Evolutionary conservation across 2,113 vertebrate genomes (phyloP).

Genomic region (Mesembrinibis cayennensis): DNA sequence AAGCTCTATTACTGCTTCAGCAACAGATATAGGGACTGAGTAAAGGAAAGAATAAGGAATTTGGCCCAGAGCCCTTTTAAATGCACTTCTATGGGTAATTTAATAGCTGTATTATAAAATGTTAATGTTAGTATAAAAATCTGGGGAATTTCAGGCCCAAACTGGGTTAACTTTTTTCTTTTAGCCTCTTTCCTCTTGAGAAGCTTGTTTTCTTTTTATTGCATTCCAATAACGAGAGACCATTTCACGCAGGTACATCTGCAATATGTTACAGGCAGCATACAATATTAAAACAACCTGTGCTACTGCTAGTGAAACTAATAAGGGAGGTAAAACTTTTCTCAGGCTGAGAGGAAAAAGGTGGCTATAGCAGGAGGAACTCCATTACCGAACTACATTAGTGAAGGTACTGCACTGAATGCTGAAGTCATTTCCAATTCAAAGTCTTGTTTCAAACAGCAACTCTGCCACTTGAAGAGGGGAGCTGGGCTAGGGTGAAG

Average conservation of each 20-base stretch:
- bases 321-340: constrained; percentile 37
- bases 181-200: constrained; percentile 19
- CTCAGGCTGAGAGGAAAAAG: constrained; percentile 6
- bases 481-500: background rate
- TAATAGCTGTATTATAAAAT: constrained; percentile 60
- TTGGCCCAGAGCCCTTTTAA: constrained; percentile 17
- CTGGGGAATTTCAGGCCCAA: constrained; percentile 41
- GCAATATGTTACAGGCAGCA: constrained; percentile 60
- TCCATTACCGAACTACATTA: background rate
- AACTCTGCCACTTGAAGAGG: background rate
- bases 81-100: constrained; percentile 18
- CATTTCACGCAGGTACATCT: constrained; percentile 63
- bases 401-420: background rate
- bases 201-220: constrained; percentile 66
- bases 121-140: constrained; percentile 57
- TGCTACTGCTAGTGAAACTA: constrained; percentile 60
- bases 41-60: constrained; percentile 13
- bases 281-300: constrained; percentile 61
- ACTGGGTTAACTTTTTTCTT: constrained; percentile 2
- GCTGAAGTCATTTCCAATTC: background rate
- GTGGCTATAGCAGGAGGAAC: constrained; percentile 12
- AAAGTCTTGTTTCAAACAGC: background rate
- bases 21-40: background rate
- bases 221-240: constrained; percentile 49
- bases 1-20: background rate